These are phyloP conservation scores for Dinocampus coccinellae DNA, from an alignment of 2,888 invertebrate genomes.

Conservation along the genomic window DNA sequence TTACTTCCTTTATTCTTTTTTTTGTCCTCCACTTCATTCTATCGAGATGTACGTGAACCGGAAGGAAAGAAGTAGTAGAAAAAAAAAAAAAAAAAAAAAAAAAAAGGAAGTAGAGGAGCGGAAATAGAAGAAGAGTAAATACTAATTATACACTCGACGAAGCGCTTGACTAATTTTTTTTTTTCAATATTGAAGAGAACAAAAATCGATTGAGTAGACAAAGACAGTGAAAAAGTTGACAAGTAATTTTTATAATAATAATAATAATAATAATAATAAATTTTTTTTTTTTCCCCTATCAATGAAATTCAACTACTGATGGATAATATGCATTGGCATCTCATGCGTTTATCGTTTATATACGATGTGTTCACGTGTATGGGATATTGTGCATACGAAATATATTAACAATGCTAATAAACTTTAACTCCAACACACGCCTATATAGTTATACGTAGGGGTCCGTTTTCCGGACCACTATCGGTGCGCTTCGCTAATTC, in stretches of 20 bases:
- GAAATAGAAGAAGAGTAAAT: not conserved
- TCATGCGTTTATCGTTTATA: not conserved
- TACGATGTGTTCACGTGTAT: constrained; percentile 25
- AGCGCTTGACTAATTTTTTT: not conserved
- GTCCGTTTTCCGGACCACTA: constrained; percentile 51
- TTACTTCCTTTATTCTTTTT: no score
- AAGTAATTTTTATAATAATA: not conserved
- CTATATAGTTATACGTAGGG: not conserved
- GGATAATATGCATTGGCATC: not conserved
- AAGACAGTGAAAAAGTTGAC: not conserved
- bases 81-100: not conserved
- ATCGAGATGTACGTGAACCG: not conserved
- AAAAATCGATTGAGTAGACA: not conserved
- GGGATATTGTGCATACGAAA: constrained; percentile 40
- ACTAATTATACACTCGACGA: not conserved
- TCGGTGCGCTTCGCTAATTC: constrained; percentile 50
- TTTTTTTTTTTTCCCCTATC: no score
- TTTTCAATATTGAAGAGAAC: not conserved
- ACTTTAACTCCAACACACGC: constrained; percentile 46
- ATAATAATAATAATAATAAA: not conserved
- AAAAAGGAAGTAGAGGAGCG: no score
- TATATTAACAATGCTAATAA: constrained; percentile 55
- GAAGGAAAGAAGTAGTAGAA: not conserved
- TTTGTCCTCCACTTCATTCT: not conserved
- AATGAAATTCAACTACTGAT: constrained; percentile 1